These are phyloP conservation scores for Macrophya alboannulata DNA, from an alignment of 2,888 invertebrate genomes.

Conservation along the genomic window DNA sequence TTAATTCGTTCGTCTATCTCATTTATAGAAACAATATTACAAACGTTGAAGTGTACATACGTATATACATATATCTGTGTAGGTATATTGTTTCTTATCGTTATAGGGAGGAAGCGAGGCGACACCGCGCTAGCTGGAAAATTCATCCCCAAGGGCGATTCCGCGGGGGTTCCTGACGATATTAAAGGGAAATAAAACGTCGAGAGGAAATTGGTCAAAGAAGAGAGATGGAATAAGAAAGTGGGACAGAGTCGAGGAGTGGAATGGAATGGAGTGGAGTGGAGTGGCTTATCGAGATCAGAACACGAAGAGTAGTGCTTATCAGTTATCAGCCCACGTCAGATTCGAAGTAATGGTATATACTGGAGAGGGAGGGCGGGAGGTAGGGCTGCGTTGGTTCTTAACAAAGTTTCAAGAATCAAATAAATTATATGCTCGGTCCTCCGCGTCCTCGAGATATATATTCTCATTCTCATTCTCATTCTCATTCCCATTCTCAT, in stretches of 20 bases:
- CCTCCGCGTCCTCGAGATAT: constrained; percentile 3
- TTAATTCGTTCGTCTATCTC: too few relatives aligned
- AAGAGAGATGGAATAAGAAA: constrained; percentile 13
- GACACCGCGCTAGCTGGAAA: neutral
- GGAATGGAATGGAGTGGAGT: neutral
- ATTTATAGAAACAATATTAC: too few relatives aligned
- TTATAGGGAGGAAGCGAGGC: neutral
- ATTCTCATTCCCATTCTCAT: neutral
- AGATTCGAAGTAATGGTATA: constrained; percentile 46
- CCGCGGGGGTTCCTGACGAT: neutral
- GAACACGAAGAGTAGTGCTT: constrained; percentile 63
- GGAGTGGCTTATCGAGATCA: constrained; percentile 63
- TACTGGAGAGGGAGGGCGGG: constrained; percentile 17
- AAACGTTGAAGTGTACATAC: neutral
- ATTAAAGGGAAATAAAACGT: constrained; percentile 8
- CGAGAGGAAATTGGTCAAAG: constrained; percentile 16
- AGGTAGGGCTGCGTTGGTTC: constrained; percentile 11
- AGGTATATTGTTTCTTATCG: constrained; percentile 15
- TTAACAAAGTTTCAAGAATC: constrained; percentile 36
- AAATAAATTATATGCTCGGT: constrained; percentile 47
- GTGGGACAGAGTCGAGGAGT: neutral
- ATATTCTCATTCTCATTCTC: neutral
- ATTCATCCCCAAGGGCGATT: constrained; percentile 12
- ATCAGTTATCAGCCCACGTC: constrained; percentile 61
- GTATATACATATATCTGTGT: too few relatives aligned